Conservation (phyloP, 2,888 invertebrate species). For the Acleris emargana region DNA sequence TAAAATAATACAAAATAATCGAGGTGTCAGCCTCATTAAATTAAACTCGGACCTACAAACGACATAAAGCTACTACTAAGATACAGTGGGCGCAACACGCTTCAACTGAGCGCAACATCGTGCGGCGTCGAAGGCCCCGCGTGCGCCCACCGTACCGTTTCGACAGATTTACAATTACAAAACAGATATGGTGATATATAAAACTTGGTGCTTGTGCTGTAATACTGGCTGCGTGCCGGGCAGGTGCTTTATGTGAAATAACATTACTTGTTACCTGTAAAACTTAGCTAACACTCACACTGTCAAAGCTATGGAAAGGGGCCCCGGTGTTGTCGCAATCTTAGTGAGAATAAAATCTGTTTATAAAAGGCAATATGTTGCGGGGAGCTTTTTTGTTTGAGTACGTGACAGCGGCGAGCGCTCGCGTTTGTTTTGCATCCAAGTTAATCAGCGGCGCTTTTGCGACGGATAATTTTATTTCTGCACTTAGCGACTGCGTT, state of each 20-base stretch:
- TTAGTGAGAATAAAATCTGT: conserved; percentile 12
- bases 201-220: conserved; percentile 83
- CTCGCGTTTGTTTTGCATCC: conserved; percentile 15
- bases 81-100: conserved; percentile 62
- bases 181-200: conserved; percentile 79
- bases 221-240: conserved; percentile 84
- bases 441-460: conserved; percentile 25
- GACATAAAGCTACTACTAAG: conserved; percentile 82
- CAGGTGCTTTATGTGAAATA: conserved; percentile 82
- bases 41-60: conserved; percentile 74
- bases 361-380: conserved; percentile 11
- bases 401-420: conserved; percentile 6
- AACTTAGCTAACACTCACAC: conserved; percentile 61
- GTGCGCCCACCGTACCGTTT: conserved; percentile 75
- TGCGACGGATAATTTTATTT: conserved; percentile 21
- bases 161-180: conserved; percentile 79
- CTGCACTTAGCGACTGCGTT: conserved; percentile 20
- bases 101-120: neutral
- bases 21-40: conserved; percentile 61
- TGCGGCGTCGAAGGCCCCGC: neutral
- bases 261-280: conserved; percentile 77
- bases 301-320: conserved; percentile 54
- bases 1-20: conserved; percentile 47
- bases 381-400: conserved; percentile 24
- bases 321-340: conserved; percentile 39